Evolutionary conservation across 2,113 vertebrate genomes (phyloP).

Genomic region (Illadopsis cleaveri): DNA sequence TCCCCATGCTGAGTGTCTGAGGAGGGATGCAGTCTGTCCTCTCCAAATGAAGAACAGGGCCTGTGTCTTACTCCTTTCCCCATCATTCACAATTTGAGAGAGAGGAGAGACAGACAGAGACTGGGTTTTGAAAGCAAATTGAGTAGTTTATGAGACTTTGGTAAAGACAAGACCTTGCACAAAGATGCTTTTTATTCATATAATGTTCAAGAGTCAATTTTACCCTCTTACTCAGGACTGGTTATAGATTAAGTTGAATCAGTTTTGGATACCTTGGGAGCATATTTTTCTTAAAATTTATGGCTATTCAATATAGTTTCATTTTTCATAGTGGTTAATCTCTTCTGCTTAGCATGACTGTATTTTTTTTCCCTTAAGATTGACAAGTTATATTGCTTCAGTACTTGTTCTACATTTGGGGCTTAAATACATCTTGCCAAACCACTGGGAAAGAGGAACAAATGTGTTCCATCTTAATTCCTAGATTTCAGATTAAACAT

Average conservation of each 20-base stretch:
- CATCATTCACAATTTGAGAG: not conserved
- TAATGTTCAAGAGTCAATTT: not conserved
- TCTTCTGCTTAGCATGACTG: not conserved
- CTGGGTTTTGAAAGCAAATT: not conserved
- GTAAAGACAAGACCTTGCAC: not conserved
- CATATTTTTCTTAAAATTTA: not conserved
- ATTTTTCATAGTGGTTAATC: slow-evolving; percentile 10
- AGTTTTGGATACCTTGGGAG: not conserved
- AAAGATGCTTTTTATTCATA: not conserved
- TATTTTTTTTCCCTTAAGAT: not conserved
- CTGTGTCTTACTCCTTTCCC: not conserved
- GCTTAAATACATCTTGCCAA: not conserved
- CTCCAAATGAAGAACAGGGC: not conserved
- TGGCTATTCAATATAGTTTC: not conserved
- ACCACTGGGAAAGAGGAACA: not conserved
- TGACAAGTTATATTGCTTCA: not conserved
- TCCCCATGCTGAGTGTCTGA: not conserved
- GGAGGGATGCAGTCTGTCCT: not conserved
- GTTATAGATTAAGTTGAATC: not conserved
- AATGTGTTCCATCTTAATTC: not conserved
- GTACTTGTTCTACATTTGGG: not conserved
- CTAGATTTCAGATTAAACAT: not conserved
- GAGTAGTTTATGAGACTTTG: not conserved
- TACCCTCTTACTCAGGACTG: not conserved
- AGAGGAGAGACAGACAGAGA: not conserved